A percentile compares a stretch with the other conserved stretches of the same genome.
These are phyloP conservation scores for Melanotaenia pygmaea DNA, from an alignment of 2,797 vertebrate species.

Conservation along the genomic window DNA sequence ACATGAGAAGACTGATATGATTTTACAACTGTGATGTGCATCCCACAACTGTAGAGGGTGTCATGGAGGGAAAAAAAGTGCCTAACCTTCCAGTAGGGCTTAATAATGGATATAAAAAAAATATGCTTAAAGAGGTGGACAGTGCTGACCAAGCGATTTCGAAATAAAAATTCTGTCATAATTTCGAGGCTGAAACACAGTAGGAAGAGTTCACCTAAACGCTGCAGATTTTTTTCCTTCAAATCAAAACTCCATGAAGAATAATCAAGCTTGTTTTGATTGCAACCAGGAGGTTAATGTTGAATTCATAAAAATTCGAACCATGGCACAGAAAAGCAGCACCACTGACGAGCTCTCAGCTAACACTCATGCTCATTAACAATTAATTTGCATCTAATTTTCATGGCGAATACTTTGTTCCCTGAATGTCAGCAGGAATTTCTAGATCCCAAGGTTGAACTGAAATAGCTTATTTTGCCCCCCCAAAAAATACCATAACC, in stretches of 20 bases:
- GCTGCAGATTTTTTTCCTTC: background rate
- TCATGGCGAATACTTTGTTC: background rate
- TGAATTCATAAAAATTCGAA: conserved; percentile 1
- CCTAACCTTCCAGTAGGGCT: background rate
- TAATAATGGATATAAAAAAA: background rate
- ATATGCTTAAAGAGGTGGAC: conserved; percentile 11
- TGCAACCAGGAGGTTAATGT: background rate
- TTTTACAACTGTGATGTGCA: too few species aligned
- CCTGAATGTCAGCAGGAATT: background rate
- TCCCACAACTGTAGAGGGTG: too few species aligned
- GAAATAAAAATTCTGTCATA: background rate
- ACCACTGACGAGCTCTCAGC: background rate
- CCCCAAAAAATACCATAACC: background rate
- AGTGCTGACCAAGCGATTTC: background rate
- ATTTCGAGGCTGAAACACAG: conserved; percentile 20
- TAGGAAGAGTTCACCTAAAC: conserved; percentile 14
- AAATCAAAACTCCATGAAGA: background rate
- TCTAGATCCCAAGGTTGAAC: background rate
- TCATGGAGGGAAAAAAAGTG: background rate
- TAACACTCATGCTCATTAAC: background rate
- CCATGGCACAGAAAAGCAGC: background rate
- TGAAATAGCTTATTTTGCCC: background rate
- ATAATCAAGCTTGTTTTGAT: background rate
- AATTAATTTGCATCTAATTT: background rate
- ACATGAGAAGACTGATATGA: too few species aligned